Conservation (phyloP, 2,888 invertebrate species). For the Drosophila mettleri region DNA sequence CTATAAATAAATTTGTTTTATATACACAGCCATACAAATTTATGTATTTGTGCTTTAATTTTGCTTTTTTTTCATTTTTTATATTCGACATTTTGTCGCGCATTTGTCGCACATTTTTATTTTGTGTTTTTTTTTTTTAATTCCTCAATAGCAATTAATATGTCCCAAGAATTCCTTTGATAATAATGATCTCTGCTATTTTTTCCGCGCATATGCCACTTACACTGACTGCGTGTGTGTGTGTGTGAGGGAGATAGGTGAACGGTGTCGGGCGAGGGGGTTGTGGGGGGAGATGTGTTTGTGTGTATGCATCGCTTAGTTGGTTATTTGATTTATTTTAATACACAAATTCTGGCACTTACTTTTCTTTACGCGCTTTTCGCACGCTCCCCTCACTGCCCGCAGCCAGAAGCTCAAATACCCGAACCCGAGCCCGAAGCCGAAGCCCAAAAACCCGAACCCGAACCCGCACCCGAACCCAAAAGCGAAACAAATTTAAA, state of each 20-base stretch:
- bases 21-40: conserved; percentile 39
- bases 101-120: conserved; percentile 48
- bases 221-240: conserved; percentile 37
- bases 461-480: conserved; percentile 29
- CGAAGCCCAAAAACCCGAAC: conserved; percentile 25
- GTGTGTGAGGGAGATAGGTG: not conserved
- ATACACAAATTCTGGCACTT: conserved; percentile 78
- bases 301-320: conserved; percentile 79
- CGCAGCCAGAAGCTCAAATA: conserved; percentile 4
- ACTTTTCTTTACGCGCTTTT: conserved; percentile 81
- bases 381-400: conserved; percentile 55
- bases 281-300: conserved; percentile 20
- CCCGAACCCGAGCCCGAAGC: conserved; percentile 28
- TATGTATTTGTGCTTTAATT: conserved; percentile 31
- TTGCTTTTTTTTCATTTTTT: conserved; percentile 23
- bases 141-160: conserved; percentile 69
- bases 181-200: conserved; percentile 25
- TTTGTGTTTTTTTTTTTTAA: conserved; percentile 28
- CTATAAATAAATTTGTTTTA: conserved; percentile 67
- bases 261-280: not conserved
- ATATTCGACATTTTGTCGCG: conserved; percentile 69
- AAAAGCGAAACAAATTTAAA: conserved; percentile 54
- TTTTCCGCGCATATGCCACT: conserved; percentile 66
- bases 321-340: conserved; percentile 79
- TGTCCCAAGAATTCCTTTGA: conserved; percentile 50